Conservation (phyloP, 2,113 vertebrate species). For the Echinops telfairi region DNA sequence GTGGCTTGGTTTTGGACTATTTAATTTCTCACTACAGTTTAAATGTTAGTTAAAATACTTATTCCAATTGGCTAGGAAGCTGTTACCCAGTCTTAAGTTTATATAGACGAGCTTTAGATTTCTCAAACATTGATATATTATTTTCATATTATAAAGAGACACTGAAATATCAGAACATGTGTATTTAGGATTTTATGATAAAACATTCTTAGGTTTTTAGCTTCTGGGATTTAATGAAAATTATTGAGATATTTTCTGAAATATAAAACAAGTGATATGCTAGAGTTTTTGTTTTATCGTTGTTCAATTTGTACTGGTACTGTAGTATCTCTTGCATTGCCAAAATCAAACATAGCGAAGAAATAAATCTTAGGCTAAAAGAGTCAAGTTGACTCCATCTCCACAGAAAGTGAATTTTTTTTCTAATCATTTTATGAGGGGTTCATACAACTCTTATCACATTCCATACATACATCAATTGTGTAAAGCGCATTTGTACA, state of each 20-base stretch:
- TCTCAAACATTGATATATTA: neutral
- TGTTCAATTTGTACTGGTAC: neutral
- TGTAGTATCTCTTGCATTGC: neutral
- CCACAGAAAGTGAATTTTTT: neutral
- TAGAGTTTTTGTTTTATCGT: neutral
- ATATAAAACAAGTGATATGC: no score
- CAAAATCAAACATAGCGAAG: neutral
- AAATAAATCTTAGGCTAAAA: neutral
- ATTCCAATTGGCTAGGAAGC: neutral
- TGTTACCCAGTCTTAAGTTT: slow-evolving; percentile 4
- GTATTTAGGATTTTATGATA: neutral
- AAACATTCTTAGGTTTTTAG: slow-evolving; percentile 2
- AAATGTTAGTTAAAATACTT: slow-evolving; percentile 25
- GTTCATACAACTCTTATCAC: no score
- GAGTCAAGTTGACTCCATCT: neutral
- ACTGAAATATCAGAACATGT: slow-evolving; percentile 30
- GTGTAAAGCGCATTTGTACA: no score
- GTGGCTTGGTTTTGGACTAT: neutral
- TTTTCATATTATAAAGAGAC: slow-evolving; percentile 40
- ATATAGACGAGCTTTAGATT: neutral
- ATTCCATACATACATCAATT: no score
- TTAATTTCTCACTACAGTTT: neutral
- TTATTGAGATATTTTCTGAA: neutral
- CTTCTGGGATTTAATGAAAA: slow-evolving; percentile 12
- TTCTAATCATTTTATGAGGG: no score